Base-by-base conservation (phyloP, 2,113 vertebrate species). In the Podilymbus podiceps region DNA sequence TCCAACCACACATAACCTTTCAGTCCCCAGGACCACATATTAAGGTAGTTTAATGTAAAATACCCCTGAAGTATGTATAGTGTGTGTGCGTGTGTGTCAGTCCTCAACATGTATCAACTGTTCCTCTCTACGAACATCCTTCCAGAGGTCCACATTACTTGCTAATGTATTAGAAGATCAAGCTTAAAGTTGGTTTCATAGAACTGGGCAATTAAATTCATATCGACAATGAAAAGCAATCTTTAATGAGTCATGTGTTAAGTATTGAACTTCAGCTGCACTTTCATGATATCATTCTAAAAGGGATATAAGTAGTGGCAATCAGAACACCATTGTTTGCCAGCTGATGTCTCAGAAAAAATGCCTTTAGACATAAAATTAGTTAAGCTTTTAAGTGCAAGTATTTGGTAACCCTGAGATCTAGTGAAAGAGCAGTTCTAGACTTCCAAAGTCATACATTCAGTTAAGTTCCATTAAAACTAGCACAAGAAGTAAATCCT, bases 1-100 rank as follows among this genome's bases (percentile, higher is more conserved):
- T 42, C n/a, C 75, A 64, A 8, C 24, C 75, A 23, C 44, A 35
- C 30, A 18, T 5, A 62, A 47, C 25, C 33, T 74, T 63, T 78
- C 44, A 18, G 49, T 27, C 15, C 30, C 23, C 2, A 0, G 33
- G 22, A 81, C 16, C 20, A 44, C n/a, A 18, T 22, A 38, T 24
- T 38, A 17, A 77, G 7, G 25, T 1, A 80, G 4, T 31, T 46
- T 33, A 24, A 52, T 42, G 27, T 25, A 47, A 85, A 80, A 89
- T 13, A 76, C 24, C 18, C 14, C 30, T 30, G 6, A 56, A 62
- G 33, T 5, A 42, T 5, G 5, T 7, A 23, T 5, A 53, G 8
- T 11, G 11, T 24, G 14, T 24, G 8, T 11, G 11, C 21, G 14
- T 24, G 15, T 0, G 0, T 2, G 11, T 38, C 68, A 93, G 27